Base-by-base conservation (phyloP, 2,797 vertebrate species). In the Merluccius polli region DNA sequence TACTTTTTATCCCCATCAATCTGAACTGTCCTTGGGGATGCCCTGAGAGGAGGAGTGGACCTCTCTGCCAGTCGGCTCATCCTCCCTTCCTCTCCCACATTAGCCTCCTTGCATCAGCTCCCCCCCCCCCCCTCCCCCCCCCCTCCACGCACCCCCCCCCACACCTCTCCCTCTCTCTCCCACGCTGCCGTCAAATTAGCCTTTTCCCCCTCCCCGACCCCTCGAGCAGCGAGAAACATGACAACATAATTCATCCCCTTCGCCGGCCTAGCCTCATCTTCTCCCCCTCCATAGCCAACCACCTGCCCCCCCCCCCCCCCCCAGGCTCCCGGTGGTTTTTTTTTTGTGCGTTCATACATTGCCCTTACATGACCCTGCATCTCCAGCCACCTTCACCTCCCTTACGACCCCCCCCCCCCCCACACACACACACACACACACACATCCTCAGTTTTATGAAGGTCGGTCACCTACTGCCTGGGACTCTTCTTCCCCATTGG, bases 221-320 rank as follows among this genome's bases (percentile, higher is more conserved):
- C 77, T 30, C 10, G 11, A 81, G 79, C 79, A 73, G 74, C 73
- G 72, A 1, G 15, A 78, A 85, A 81, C 85, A 87, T 75, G 79
- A 87, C 89, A 83, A 81, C 83, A 85, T 48, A 18, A 75, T 72
- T 82, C 86, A 83, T 85, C 82, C 77, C 77, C 38, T 78, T 83
- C 77, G 76, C 83, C 80, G 29, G 3, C 69, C 73, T 35, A 33
- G 69, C 69, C 69, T 70, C 69, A 7, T 11, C 16, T 16, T 10
- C 29, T 70, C 69, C 32, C 68, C 9, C 29, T 32, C 30, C 29
- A 41, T 41, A 41, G 73, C 81, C 41, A 2, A n/a, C n/a, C n/a
- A n/a, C 12, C 12, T 84, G 83, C 85, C 76, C 83, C 48, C 77
- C 38, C 36, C 75, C 84, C 83, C 78, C 74, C 65, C 71, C 82